Base-by-base conservation (phyloP, 1,140 invertebrate species). In the Drosophila tristis region DNA sequence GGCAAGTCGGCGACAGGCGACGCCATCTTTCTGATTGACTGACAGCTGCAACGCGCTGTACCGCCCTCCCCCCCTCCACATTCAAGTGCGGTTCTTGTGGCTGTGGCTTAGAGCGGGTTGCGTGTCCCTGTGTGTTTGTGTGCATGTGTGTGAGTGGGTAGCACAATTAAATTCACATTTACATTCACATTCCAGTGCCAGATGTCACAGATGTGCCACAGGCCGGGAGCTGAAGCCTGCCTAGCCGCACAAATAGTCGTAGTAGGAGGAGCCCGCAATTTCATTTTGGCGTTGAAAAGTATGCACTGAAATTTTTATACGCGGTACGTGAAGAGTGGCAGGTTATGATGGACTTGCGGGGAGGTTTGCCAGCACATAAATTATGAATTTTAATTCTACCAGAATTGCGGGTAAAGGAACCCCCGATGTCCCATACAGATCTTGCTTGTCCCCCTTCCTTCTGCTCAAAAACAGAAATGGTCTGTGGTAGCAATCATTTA, bases 131-230 rank as follows among this genome's bases (percentile, higher is more conserved):
- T 44, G 49, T 47, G 35, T 35, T 9, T 16, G 16, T 16, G 16
- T 29, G 15, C n/a, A n/a, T n/a, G 29, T 47, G 58, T 56, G 58
- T 49, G 35, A 48, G 66, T 55, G 53, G 31, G 67, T 59, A 63
- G 62, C 51, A 78, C 75, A 89, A 87, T 87, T 87, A 87, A 82
- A 87, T 89, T 70, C 51, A 75, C 74, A 87, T 87, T 76, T 65
- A 59, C 58, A 76, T 64, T 75, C 63, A 49, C 64, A 66, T 35
- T 68, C 57, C 56, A 50, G 63, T 56, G 65, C 62, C 66, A 68
- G 66, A 53, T 74, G 65, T 59, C 58, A 76, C 57, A 67, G 62
- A 26, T 63, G 51, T 43, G 64, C 58, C 72, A 68, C 35, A 13
- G 11, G 11, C 4, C 26, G 35, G 35, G 9, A 13, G 35, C 35